Evolutionary conservation across 2,888 invertebrate species (phyloP), one percentile per base, ranked within the genome.

Genomic region (Apodemia zela): DNA sequence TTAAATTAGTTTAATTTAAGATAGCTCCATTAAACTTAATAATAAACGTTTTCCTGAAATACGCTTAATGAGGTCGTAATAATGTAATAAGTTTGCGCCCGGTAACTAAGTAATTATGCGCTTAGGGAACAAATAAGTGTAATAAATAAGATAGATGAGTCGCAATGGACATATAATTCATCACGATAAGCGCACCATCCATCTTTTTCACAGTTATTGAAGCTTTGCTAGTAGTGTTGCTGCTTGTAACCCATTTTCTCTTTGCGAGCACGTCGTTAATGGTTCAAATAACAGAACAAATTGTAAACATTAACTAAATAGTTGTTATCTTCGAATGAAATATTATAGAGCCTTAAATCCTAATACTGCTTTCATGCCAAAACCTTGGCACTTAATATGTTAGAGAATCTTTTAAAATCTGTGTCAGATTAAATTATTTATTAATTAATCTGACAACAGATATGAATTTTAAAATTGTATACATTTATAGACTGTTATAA

Each of bases 101-200:
- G 38, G 51, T 21, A 51, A 51, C 51, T 51, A 51, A 51, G 51
- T 60, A 65, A 51, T 51, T 51, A 51, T 51, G 51, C 51, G 51
- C 51, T 51, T 51, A 54, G 54, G 25, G 68, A 69, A 68, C 69
- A 66, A 66, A 69, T 67, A 66, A 68, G 65, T 62, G 61, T 67
- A 70, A 72, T 73, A 72, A 74, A 74, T 74, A 73, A 73, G 71
- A 75, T 68, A 70, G 69, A 72, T 71, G 67, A 67, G 68, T 67
- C 65, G 65, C 65, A 68, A 71, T 69, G 68, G 63, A 65, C 68
- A 63, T 63, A 66, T 71, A 68, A 74, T 75, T 72, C 71, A 72
- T 74, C 72, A 71, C 69, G 71, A 72, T 72, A 73, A 73, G 71
- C 68, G 67, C 65, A 63, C 66, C 68, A 73, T 75, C 73, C 71